Evolutionary conservation across 2,797 vertebrate species (phyloP), one percentile per base, ranked within the genome.

Genomic region (Psittacula echo): DNA sequence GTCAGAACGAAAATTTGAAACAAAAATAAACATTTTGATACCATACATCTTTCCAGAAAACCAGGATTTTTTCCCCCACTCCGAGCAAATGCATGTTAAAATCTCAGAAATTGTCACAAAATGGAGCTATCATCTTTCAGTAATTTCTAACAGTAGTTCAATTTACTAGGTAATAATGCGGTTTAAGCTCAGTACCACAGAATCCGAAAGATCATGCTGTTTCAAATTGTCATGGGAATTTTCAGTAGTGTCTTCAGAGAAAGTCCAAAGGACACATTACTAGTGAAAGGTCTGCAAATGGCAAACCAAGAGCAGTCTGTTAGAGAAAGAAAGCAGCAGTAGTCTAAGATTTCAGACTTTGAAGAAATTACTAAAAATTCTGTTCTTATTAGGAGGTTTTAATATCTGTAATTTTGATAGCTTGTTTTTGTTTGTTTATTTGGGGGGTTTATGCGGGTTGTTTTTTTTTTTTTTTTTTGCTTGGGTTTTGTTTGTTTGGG

Each of bases 1-100:
- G 20, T 54, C 47, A 78, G 44, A 85, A 68, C 27, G 8, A 75
- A 89, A 94, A 81, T 37, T 53, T 68, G 23, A 83, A 85, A 78
- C 4, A 80, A 89, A 82, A 66, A 16, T 10, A 79, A 64, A 34
- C 2, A 22, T 77, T 92, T 70, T 68, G 48, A n/a, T 16, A 68
- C 3, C 10, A 45, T 50, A 34, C 2, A 11, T 54, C 92, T 66
- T 80, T 22, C 26, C 42, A 54, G 24, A 53, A 75, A 89, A 82
- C 2, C 3, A 8, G 10, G 5, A 16, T 4, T 21, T 24, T 41
- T 78, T 17, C 15, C 27, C 27, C 60, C 23, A 48, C 6, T 79
- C 44, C 60, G 14, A 90, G 34, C 7, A 85, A 68, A 47, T 41
- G 22, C 4, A 17, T 91, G 80, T 87, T 92, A 68, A 87, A 67